Percentiles rank a stretch among this genome's conserved stretches.
Conservation (phyloP, 1,140 invertebrate genomes). For the Phymastichus coffea region DNA sequence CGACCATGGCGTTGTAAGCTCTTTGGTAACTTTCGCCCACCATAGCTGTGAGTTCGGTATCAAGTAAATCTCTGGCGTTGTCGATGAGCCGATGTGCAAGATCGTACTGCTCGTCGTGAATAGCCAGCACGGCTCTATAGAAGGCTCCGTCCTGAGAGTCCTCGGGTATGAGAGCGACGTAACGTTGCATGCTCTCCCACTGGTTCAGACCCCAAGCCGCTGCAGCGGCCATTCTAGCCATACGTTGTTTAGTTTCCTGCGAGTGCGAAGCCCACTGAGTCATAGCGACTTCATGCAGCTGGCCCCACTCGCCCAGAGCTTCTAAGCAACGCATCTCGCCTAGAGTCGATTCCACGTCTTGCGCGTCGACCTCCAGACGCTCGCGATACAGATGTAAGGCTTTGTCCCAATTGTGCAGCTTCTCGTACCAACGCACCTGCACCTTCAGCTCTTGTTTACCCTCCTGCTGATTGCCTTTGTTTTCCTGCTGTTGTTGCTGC, state of each 20-base stretch:
- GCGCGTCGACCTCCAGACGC: constrained; percentile 62
- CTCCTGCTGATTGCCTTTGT: constrained; percentile 57
- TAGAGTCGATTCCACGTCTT: constrained; percentile 80
- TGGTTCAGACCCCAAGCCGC: constrained; percentile 92
- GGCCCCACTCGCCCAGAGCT: constrained; percentile 94
- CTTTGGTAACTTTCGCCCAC: constrained; percentile 97
- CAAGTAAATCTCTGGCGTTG: constrained; percentile 87
- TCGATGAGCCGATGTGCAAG: constrained; percentile 78
- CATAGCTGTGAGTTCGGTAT: constrained; percentile 96
- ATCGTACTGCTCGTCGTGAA: constrained; percentile 84
- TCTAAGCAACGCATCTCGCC: constrained; percentile 97
- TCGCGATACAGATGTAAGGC: constrained; percentile 85
- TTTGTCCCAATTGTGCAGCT: constrained; percentile 97
- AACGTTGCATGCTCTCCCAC: constrained; percentile 91
- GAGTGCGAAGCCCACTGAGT: constrained; percentile 73
- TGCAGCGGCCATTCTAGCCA: constrained; percentile 89
- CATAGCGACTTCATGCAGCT: constrained; percentile 77
- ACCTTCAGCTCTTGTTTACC: constrained; percentile 69
- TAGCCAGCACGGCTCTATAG: constrained; percentile 90
- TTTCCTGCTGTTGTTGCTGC: constrained; percentile 62
- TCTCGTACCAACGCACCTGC: constrained; percentile 98
- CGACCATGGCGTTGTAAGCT: constrained; percentile 96
- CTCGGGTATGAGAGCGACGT: constrained; percentile 81
- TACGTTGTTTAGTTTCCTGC: constrained; percentile 74
- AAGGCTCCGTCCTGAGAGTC: constrained; percentile 94